Percentiles rank a stretch among this genome's conserved stretches.
phyloP scores from a whole-genome alignment of 1,140 invertebrate genomes.

The Calephelis virginiensis region DNA sequence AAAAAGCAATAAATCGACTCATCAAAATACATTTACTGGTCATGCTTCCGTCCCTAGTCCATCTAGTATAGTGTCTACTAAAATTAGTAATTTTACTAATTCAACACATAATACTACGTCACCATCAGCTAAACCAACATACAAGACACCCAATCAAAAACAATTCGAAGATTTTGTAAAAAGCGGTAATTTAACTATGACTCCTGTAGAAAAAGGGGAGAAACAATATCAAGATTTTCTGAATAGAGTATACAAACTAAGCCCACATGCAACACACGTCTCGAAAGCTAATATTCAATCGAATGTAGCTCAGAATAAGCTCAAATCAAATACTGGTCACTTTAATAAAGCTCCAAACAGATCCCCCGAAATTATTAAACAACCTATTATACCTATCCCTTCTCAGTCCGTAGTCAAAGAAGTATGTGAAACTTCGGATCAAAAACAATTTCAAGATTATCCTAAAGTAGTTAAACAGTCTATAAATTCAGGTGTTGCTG shows the following conservation, averaged over 20 bases:
- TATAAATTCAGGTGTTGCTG: constrained; percentile 29
- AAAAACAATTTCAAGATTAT: constrained; percentile 38
- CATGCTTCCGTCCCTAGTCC: neutral
- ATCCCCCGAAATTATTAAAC: neutral
- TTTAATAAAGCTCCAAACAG: constrained; percentile 1
- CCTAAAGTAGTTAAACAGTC: neutral
- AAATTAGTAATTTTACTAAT: neutral
- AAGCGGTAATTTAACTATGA: constrained; percentile 1
- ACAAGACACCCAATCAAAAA: constrained; percentile 26
- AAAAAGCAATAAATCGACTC: neutral
- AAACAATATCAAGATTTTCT: constrained; percentile 15
- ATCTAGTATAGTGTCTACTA: neutral
- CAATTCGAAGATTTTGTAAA: constrained; percentile 28
- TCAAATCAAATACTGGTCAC: neutral
- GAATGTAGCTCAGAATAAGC: neutral
- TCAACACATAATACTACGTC: neutral
- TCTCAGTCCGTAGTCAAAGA: constrained; percentile 1
- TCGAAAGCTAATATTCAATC: neutral
- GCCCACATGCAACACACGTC: too few relatives aligned
- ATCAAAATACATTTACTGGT: constrained; percentile 1
- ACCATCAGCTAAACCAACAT: neutral
- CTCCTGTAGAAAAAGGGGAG: constrained; percentile 1
- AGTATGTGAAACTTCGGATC: constrained; percentile 27
- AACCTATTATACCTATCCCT: neutral
- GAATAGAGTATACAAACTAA: neutral